phyloP scores from a whole-genome alignment of 1,140 invertebrate genomes.

The Ptiloglossa arizonensis region DNA sequence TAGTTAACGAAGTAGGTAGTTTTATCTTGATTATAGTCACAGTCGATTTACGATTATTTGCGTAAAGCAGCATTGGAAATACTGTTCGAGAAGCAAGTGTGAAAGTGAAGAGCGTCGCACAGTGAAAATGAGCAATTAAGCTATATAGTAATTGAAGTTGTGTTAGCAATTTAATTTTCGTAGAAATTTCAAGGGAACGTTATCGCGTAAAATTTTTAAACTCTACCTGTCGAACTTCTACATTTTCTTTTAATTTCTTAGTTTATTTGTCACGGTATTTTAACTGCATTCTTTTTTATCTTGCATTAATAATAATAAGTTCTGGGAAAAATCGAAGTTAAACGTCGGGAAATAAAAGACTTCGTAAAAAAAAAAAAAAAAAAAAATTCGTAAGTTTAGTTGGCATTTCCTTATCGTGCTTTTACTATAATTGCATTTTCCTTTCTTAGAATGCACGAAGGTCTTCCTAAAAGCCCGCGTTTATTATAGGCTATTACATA shows the following conservation, averaged over 20 bases:
- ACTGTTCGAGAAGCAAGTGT: background rate
- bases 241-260: background rate
- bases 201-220: background rate
- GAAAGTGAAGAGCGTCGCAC: conserved; percentile 1
- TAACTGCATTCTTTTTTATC: too few species aligned
- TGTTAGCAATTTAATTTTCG: conserved; percentile 19
- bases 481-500: conserved; percentile 24
- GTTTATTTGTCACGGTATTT: too few species aligned
- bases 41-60: background rate
- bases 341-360: too few species aligned
- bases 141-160: conserved; percentile 34
- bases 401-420: background rate
- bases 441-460: background rate
- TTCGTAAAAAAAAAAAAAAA: too few species aligned
- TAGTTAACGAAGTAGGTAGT: background rate
- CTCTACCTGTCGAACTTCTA: conserved; percentile 18
- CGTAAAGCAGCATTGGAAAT: too few species aligned
- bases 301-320: too few species aligned
- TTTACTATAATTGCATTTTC: conserved; percentile 2
- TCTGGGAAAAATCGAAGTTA: too few species aligned
- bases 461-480: conserved; percentile 11
- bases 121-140: conserved; percentile 36
- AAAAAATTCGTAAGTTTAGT: background rate
- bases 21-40: too few species aligned
- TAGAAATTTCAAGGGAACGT: conserved; percentile 50